Conservation (phyloP, 2,113 vertebrate genomes). For the Leucosticte australis region DNA sequence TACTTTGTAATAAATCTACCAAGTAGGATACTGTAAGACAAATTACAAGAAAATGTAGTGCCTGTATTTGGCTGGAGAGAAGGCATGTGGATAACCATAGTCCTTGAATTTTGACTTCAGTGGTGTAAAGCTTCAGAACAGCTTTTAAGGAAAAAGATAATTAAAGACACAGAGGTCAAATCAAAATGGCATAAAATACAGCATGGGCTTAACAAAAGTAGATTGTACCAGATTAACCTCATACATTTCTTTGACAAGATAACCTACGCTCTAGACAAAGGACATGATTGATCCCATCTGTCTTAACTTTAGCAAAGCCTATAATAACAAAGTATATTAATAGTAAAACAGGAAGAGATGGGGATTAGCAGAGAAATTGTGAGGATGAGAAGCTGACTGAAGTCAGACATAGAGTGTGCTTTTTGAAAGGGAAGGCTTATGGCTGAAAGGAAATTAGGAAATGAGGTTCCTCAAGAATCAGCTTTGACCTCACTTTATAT, state of each 20-base stretch:
- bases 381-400: background rate
- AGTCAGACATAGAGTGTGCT: background rate
- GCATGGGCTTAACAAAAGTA: constrained; percentile 19
- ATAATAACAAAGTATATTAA: background rate
- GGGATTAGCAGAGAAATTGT: constrained; percentile 21
- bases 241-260: constrained; percentile 38
- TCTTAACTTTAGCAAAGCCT: constrained; percentile 9
- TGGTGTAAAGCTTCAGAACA: background rate
- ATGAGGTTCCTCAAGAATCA: background rate
- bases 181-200: constrained; percentile 30
- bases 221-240: constrained; percentile 50
- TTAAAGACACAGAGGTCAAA: constrained; percentile 29
- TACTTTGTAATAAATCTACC: background rate
- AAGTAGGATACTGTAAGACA: background rate
- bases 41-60: background rate
- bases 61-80: background rate
- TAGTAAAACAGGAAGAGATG: constrained; percentile 5
- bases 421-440: background rate
- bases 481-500: background rate
- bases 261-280: constrained; percentile 42
- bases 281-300: constrained; percentile 31
- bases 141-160: constrained; percentile 15
- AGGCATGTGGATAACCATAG: background rate
- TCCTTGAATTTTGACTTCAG: constrained; percentile 16
- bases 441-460: background rate